These are phyloP conservation scores for Barypeithes pellucidus DNA, from an alignment of 2,888 invertebrate species.

Conservation along the genomic window DNA sequence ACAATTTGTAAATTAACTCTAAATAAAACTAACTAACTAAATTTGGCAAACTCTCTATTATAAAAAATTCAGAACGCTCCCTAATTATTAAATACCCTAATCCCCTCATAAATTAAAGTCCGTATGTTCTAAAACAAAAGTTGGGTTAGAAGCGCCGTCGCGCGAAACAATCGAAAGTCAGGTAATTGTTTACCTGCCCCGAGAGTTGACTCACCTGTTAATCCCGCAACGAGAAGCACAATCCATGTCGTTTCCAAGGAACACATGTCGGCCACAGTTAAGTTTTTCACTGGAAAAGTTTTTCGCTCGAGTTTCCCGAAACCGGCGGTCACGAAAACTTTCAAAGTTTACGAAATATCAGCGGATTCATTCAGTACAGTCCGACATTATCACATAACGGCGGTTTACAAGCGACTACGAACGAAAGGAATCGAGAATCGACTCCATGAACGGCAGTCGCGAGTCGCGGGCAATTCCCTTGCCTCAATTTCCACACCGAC, in stretches of 20 bases:
- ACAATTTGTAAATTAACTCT: no score
- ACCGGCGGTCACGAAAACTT: constrained; percentile 22
- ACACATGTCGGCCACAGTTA: constrained; percentile 22
- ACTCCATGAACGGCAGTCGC: constrained; percentile 15
- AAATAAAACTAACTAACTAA: no score
- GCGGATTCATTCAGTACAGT: constrained; percentile 9
- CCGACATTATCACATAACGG: background rate
- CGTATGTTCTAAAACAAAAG: background rate
- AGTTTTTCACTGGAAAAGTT: constrained; percentile 9
- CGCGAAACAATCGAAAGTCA: constrained; percentile 29
- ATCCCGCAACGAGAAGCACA: constrained; percentile 18
- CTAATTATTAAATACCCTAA: background rate
- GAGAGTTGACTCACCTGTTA: constrained; percentile 33
- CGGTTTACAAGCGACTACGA: constrained; percentile 11
- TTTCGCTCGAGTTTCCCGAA: background rate
- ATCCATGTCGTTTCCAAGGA: background rate
- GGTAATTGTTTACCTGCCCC: constrained; percentile 34
- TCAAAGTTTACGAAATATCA: constrained; percentile 25
- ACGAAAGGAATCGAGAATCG: background rate
- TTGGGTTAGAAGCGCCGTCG: constrained; percentile 10
- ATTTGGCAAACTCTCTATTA: no score
- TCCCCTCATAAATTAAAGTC: constrained; percentile 4
- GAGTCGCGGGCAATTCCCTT: constrained; percentile 9
- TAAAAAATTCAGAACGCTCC: background rate
- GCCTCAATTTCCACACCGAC: background rate